These are phyloP conservation scores for Rhea americana DNA, from an alignment of 2,113 vertebrate genomes.

Conservation along the genomic window DNA sequence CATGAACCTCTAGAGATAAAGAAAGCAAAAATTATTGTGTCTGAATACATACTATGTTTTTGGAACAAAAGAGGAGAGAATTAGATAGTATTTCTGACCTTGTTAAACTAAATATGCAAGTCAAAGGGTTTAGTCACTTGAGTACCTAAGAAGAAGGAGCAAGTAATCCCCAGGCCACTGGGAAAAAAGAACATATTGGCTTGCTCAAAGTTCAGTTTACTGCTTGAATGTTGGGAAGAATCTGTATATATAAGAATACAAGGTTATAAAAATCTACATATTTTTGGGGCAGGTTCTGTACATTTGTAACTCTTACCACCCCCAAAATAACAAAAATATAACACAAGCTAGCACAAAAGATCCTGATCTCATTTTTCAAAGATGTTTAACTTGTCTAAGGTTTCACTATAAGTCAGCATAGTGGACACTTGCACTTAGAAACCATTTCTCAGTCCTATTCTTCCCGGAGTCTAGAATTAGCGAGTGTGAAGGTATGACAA, in stretches of 20 bases:
- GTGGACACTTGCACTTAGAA: neutral
- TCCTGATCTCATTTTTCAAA: neutral
- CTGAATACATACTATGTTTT: neutral
- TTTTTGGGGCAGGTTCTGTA: rapidly evolving
- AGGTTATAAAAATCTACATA: rapidly evolving
- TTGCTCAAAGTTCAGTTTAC: neutral
- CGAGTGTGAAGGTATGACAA: neutral
- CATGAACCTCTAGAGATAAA: neutral
- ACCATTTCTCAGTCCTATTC: neutral
- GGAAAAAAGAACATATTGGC: neutral
- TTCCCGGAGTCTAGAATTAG: neutral
- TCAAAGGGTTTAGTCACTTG: neutral
- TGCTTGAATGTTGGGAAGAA: neutral
- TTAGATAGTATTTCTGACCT: neutral
- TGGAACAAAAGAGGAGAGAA: neutral
- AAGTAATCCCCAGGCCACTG: neutral
- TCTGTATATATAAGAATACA: rapidly evolving
- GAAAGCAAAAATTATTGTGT: neutral
- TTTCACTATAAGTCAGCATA: neutral
- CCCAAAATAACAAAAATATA: neutral
- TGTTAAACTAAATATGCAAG: neutral
- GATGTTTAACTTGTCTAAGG: neutral
- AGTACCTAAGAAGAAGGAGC: neutral
- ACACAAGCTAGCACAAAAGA: neutral
- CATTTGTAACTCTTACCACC: neutral